Evolutionary conservation across 2,113 vertebrate genomes (phyloP).

Genomic region (Tonatia bakeri): DNA sequence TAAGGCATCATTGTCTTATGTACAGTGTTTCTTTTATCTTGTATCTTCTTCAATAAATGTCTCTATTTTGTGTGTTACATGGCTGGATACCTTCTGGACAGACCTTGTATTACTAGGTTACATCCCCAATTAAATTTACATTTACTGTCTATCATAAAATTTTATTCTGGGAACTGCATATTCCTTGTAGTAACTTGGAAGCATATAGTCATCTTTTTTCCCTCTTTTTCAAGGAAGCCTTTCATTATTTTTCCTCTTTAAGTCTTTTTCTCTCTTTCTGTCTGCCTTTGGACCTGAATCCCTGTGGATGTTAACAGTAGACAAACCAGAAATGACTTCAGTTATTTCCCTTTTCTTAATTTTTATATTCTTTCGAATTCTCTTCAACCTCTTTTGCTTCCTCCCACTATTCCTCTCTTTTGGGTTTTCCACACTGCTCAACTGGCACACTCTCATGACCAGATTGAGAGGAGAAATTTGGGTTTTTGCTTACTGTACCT

Average conservation of each 20-base stretch:
- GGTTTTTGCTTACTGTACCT: neutral
- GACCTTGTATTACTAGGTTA: neutral
- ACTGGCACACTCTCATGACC: neutral
- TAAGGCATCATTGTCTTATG: too few relatives aligned
- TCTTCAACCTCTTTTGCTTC: neutral
- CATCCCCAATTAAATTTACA: neutral
- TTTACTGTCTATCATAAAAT: neutral
- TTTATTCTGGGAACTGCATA: neutral
- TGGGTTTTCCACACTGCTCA: neutral
- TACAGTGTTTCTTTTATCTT: too few relatives aligned
- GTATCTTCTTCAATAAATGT: too few relatives aligned
- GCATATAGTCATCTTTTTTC: neutral
- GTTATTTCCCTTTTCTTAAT: neutral
- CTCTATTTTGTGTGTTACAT: too few relatives aligned
- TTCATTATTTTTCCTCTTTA: neutral
- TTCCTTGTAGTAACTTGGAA: neutral
- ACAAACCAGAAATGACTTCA: neutral
- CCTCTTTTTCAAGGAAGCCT: neutral
- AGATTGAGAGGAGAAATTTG: neutral
- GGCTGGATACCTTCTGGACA: too few relatives aligned
- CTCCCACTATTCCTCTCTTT: neutral
- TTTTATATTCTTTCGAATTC: neutral
- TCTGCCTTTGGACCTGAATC: neutral
- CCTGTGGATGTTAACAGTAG: neutral
- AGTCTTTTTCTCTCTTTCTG: neutral